A percentile compares a stretch with the other conserved stretches of the same genome.
Evolutionary conservation across 2,888 invertebrate genomes (phyloP).

Genomic region (Hirtodrosophila cameraria): DNA sequence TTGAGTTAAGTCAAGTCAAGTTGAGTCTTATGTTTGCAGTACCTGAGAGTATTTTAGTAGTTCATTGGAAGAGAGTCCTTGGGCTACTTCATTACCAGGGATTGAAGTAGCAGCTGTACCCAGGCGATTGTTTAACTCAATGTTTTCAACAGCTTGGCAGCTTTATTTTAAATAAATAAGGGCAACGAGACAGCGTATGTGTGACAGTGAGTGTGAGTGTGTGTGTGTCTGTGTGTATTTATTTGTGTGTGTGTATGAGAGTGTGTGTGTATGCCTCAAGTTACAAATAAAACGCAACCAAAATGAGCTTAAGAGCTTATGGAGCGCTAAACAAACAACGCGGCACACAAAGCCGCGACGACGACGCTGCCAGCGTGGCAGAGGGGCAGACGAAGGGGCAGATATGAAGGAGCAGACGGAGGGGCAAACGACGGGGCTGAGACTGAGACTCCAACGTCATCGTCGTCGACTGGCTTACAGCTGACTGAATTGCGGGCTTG

Average conservation of each 20-base stretch:
- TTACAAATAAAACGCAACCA: slow-evolving; percentile 79
- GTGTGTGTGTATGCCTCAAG: slow-evolving; percentile 61
- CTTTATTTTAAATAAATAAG: slow-evolving; percentile 77
- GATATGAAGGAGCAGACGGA: neutral
- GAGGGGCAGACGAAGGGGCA: neutral
- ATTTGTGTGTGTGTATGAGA: slow-evolving; percentile 17
- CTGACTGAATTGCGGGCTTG: slow-evolving; percentile 42
- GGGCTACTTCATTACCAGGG: slow-evolving; percentile 26
- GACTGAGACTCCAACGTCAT: slow-evolving; percentile 30
- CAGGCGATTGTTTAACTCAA: slow-evolving; percentile 70
- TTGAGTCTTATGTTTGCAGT: neutral
- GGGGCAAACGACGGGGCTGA: neutral
- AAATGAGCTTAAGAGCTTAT: slow-evolving; percentile 78
- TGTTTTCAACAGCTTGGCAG: slow-evolving; percentile 67
- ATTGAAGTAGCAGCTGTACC: slow-evolving; percentile 22
- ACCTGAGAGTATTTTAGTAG: slow-evolving; percentile 5
- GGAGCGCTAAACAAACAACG: slow-evolving; percentile 78
- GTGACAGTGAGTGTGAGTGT: slow-evolving; percentile 4
- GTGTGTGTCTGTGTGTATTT: slow-evolving; percentile 15
- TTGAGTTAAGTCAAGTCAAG: neutral
- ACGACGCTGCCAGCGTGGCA: slow-evolving; percentile 17
- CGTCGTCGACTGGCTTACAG: slow-evolving; percentile 54
- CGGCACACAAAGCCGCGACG: slow-evolving; percentile 73
- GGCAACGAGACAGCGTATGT: slow-evolving; percentile 33
- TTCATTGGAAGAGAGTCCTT: slow-evolving; percentile 23